Conservation (phyloP, 1,140 invertebrate species). For the Zelostemma sp. region DNA sequence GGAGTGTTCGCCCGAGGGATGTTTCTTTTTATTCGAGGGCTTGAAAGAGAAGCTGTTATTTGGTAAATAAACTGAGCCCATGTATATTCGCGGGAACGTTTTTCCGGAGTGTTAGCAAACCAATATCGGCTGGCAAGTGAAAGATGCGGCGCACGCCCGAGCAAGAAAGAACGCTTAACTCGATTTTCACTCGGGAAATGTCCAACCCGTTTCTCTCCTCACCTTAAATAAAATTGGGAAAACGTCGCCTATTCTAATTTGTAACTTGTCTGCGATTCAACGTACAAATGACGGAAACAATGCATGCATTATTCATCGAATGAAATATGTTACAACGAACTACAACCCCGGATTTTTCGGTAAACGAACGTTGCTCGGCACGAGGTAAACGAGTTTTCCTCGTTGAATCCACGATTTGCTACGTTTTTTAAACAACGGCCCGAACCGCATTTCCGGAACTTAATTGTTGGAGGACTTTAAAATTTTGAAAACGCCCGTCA, state of each 20-base stretch:
- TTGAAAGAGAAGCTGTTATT: slow-evolving; percentile 1
- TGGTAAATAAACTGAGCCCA: background rate
- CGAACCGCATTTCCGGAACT: no score
- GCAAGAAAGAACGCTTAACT: background rate
- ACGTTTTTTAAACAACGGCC: no score
- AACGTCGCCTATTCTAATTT: slow-evolving; percentile 2
- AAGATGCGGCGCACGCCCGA: slow-evolving; percentile 50
- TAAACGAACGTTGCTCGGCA: no score
- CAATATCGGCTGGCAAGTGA: slow-evolving; percentile 58
- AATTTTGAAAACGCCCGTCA: no score
- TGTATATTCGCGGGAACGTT: background rate
- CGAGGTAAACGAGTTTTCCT: no score
- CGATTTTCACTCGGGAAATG: slow-evolving; percentile 15
- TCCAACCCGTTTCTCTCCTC: slow-evolving; percentile 23
- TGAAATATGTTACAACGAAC: no score
- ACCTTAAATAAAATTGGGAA: background rate
- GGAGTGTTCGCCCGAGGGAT: background rate
- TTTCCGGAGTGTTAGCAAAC: slow-evolving; percentile 40
- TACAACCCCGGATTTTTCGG: no score
- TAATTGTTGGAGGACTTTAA: no score
- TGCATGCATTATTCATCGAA: no score
- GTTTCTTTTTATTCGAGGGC: background rate
- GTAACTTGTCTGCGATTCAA: background rate
- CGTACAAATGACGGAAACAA: background rate
- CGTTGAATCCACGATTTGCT: no score